Percentiles rank a stretch among this genome's conserved stretches.
These are phyloP conservation scores for Neotoma lepida DNA, from an alignment of 2,113 vertebrate species.

Conservation along the genomic window DNA sequence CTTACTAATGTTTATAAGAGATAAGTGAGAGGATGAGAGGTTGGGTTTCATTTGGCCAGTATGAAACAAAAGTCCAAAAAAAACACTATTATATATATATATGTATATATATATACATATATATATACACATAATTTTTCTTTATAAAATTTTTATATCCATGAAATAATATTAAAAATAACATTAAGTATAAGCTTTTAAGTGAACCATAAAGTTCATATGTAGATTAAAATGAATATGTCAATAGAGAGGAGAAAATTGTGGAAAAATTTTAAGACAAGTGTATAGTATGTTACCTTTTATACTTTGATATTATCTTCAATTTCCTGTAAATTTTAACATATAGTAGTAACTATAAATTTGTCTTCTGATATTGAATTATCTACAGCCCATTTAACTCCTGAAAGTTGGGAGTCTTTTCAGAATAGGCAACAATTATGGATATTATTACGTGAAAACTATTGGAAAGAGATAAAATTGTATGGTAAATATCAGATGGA, in stretches of 20 bases:
- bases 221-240: background rate
- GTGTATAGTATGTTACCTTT: background rate
- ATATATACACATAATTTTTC: too few species aligned
- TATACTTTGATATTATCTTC: background rate
- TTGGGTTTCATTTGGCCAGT: constrained; percentile 44
- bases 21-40: constrained; percentile 50
- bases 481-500: constrained; percentile 18
- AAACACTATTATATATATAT: too few species aligned
- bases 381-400: background rate
- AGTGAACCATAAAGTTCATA: background rate
- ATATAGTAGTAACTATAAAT: background rate
- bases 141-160: background rate
- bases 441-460: constrained; percentile 52
- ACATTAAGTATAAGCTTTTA: background rate
- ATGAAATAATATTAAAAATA: constrained; percentile 61
- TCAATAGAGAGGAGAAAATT: background rate
- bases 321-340: constrained; percentile 21
- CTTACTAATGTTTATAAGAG: constrained; percentile 32
- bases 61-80: background rate
- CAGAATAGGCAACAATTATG: background rate
- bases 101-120: too few species aligned
- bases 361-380: constrained; percentile 17
- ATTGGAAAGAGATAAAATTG: constrained; percentile 24
- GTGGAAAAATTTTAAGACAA: background rate
- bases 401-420: constrained; percentile 43